Base-by-base conservation (phyloP, 2,888 invertebrate species). In the Brachyptera putata region DNA sequence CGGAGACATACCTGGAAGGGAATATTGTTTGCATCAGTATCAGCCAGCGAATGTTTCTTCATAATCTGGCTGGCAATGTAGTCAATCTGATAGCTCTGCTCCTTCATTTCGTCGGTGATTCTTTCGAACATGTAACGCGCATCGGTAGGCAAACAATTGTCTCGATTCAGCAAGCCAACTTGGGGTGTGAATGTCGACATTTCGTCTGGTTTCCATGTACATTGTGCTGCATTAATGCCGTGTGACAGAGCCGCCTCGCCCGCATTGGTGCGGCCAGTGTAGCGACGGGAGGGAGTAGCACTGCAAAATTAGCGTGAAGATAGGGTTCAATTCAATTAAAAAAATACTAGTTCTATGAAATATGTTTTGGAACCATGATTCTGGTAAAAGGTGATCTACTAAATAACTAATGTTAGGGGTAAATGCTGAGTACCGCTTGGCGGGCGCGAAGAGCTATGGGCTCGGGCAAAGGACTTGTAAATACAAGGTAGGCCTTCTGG, bases 51-150 rank as follows among this genome's bases (percentile, higher is more conserved):
- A 64, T 73, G 65, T 36, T 69, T 70, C n/a, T 70, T 65, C 3
- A 70, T 61, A 57, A 76, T 71, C 24, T 67, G 67, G 24, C 67
- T 63, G 22, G 71, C 73, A 18, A 75, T 65, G 53, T 70, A 68
- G 18, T 74, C 70, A 1, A 75, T 72, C 64, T 75, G 72, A 43
- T 74, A 72, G 67, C 77, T 74, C 53, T 81, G 64, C 49, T 74
- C 70, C 26, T 67, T 67, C n/a, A 75, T 75, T 66, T 76, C 75
- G 25, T 75, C 75, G 7, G 74, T 66, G 48, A 78, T 67, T 56
- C 77, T 76, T 69, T 81, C 79, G 68, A 78, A 80, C 82, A 82
- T 82, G 68, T 77, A 80, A 66, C 72, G 65, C 49, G 64, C 60
- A 49, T 69, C 65, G 11, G 58, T 18, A 3, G 58, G 43, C 22